Conservation (phyloP, 2,113 vertebrate species). For the Piaya cayana region DNA sequence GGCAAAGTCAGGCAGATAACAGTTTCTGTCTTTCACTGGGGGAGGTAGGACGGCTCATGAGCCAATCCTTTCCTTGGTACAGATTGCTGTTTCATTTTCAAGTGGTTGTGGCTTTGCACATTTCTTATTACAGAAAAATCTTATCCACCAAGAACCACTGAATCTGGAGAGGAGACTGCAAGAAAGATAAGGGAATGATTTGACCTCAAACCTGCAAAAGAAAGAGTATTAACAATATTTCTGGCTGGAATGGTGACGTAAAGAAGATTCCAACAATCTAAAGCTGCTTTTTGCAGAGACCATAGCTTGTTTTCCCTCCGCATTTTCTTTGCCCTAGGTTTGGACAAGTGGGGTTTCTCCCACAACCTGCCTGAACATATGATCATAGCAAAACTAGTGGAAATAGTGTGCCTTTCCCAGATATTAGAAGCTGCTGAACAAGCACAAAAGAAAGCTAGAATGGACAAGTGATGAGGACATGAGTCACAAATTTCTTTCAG, state of each 20-base stretch:
- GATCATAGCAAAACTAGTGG: not conserved
- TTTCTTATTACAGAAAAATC: not conserved
- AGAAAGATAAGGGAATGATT: not conserved
- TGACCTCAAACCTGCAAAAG: not conserved
- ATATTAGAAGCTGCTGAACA: slow-evolving; percentile 40
- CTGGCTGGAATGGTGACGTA: not conserved
- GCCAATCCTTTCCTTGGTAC: not conserved
- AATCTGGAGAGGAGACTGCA: not conserved
- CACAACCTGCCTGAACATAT: not conserved
- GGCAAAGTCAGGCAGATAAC: not conserved
- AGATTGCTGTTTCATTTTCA: not conserved
- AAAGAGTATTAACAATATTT: not conserved
- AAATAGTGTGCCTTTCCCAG: not conserved
- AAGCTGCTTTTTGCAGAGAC: not conserved
- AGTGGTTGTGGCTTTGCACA: not conserved
- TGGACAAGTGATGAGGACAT: slow-evolving; percentile 49
- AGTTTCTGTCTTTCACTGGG: not conserved
- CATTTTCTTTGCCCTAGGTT: not conserved
- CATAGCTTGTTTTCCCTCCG: not conserved
- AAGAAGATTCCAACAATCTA: not conserved
- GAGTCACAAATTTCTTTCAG: slow-evolving; percentile 48
- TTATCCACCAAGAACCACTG: not conserved
- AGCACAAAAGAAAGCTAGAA: slow-evolving; percentile 11
- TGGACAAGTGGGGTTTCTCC: not conserved
- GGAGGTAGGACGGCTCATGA: not conserved